phyloP scores from a whole-genome alignment of 2,888 invertebrate genomes.

The Agriotes lineatus region DNA sequence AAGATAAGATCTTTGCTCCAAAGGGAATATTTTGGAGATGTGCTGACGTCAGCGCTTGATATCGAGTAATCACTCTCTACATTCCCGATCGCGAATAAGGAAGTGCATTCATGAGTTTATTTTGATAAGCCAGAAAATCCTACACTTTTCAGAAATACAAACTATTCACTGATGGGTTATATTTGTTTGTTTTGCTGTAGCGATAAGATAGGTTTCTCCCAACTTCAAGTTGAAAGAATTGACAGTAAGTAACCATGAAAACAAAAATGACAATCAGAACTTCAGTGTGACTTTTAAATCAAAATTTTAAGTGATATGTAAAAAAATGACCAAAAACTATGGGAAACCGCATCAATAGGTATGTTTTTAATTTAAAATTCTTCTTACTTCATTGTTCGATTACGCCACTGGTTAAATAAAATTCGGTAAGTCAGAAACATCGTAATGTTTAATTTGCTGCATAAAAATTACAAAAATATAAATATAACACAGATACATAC shows the following conservation, averaged over 20 bases:
- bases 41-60: no score
- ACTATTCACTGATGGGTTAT: no score
- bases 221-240: no score
- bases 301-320: conserved; percentile 39
- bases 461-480: conserved; percentile 44
- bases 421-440: conserved; percentile 31
- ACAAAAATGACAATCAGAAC: conserved; percentile 3
- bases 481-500: conserved; percentile 32
- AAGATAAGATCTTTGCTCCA: no score
- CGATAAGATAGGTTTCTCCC: no score
- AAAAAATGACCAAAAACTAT: conserved; percentile 41
- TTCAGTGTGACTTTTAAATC: conserved; percentile 16
- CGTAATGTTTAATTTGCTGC: conserved; percentile 44
- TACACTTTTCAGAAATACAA: no score
- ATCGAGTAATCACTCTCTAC: no score
- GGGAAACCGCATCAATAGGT: conserved; percentile 42
- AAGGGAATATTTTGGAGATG: no score
- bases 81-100: no score
- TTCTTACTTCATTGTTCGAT: neutral
- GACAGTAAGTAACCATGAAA: neutral
- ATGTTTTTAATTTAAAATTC: neutral
- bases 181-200: no score
- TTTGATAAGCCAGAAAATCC: no score
- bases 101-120: no score
- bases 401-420: neutral